Evolutionary conservation across 2,113 vertebrate genomes (phyloP).

Genomic region (Alaudala cheleensis): DNA sequence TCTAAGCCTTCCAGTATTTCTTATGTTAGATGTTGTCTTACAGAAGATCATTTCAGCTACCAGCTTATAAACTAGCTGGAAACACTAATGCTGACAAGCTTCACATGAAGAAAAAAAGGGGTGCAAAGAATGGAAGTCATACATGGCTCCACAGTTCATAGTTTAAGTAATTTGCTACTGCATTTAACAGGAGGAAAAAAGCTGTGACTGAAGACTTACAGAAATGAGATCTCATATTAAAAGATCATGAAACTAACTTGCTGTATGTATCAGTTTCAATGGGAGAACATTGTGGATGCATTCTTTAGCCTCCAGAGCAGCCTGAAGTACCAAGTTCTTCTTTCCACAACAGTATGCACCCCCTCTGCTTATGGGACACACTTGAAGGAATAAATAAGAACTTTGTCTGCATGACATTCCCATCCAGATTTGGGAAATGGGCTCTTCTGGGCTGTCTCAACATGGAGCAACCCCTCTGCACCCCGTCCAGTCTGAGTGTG

Average conservation of each 20-base stretch:
- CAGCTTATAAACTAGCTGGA: neutral
- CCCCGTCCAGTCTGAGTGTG: neutral
- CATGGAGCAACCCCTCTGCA: neutral
- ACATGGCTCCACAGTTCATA: neutral
- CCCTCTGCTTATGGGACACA: neutral
- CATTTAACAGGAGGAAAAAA: neutral
- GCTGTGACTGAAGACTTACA: neutral
- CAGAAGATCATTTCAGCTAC: neutral
- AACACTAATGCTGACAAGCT: neutral
- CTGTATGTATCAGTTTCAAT: neutral
- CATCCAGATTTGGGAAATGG: neutral
- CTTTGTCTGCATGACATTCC: neutral
- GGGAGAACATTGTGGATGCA: neutral
- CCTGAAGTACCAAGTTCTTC: neutral
- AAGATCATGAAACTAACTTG: neutral
- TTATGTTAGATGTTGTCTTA: neutral
- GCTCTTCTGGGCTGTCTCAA: neutral
- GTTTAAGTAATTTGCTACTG: neutral
- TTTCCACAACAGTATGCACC: neutral
- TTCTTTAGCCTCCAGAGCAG: neutral
- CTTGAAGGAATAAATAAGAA: neutral
- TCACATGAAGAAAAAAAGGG: neutral
- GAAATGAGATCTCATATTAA: neutral
- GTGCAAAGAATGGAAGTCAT: neutral
- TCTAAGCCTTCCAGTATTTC: neutral